Percentiles rank a stretch among this genome's conserved stretches.
These are phyloP conservation scores for Papilio dardanus DNA, from an alignment of 1,140 invertebrate species.

Conservation along the genomic window DNA sequence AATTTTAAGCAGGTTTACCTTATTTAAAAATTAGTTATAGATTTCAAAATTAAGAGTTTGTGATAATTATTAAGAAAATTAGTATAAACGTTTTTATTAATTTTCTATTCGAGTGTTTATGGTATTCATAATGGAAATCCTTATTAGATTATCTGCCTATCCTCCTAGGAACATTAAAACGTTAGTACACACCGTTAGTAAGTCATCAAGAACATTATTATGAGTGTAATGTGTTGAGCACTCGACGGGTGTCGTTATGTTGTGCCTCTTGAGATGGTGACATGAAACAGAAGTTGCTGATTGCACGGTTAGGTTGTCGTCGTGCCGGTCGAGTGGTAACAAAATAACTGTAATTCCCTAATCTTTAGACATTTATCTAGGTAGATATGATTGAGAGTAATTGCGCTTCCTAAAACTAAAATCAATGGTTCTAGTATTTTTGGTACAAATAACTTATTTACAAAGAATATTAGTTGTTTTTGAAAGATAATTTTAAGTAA, in stretches of 20 bases:
- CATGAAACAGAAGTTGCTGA: background rate
- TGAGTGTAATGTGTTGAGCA: conserved; percentile 14
- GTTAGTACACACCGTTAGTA: background rate
- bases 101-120: too few relatives aligned
- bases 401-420: too few relatives aligned
- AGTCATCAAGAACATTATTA: background rate
- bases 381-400: conserved; percentile 22
- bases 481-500: too few relatives aligned
- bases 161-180: background rate
- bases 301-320: background rate
- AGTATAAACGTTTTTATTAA: too few relatives aligned
- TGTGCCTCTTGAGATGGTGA: conserved; percentile 8
- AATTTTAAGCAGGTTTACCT: background rate
- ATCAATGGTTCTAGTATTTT: too few relatives aligned
- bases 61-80: too few relatives aligned
- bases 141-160: too few relatives aligned
- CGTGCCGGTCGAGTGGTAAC: background rate
- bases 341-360: background rate
- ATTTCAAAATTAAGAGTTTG: too few relatives aligned
- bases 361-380: background rate
- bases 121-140: too few relatives aligned
- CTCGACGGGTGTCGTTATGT: background rate
- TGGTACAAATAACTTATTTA: too few relatives aligned
- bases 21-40: too few relatives aligned
- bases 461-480: too few relatives aligned